phyloP scores from a whole-genome alignment of 2,113 vertebrate genomes.

The Petroica traversi region DNA sequence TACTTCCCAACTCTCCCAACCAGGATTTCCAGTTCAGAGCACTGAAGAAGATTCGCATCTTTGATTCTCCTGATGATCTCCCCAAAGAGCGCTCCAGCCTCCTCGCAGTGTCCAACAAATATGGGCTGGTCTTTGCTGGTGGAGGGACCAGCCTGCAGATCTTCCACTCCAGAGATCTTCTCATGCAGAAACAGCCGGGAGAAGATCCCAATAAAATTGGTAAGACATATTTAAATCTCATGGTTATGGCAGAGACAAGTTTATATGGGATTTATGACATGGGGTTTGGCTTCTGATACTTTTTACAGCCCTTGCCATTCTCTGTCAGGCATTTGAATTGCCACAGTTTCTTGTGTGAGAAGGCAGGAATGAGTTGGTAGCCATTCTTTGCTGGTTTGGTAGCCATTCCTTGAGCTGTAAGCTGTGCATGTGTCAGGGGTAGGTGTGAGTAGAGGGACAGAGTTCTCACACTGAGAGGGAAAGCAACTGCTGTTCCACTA shows the following conservation, averaged over 20 bases:
- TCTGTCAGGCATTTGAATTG: not conserved
- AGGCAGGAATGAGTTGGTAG: not conserved
- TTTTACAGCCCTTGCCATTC: not conserved
- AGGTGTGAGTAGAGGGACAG: not conserved
- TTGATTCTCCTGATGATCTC: conserved; percentile 80
- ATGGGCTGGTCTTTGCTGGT: conserved; percentile 86
- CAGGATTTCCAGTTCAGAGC: conserved; percentile 97
- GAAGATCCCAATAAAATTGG: conserved; percentile 88
- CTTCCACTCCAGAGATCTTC: conserved; percentile 82
- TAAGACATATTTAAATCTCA: not conserved
- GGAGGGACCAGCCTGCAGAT: conserved; percentile 81
- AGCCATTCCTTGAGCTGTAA: not conserved
- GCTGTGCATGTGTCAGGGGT: accelerated
- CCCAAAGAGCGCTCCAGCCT: conserved; percentile 87
- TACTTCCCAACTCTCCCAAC: not conserved
- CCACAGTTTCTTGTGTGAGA: not conserved
- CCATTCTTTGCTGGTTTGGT: not conserved
- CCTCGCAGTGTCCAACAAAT: conserved; percentile 90
- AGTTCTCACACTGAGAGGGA: not conserved
- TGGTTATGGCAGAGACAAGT: not conserved
- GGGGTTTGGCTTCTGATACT: not conserved
- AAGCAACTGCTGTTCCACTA: not conserved
- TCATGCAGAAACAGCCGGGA: conserved; percentile 80
- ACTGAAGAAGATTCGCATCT: conserved; percentile 90
- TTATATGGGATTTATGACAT: accelerated